Conservation (phyloP, 1,140 invertebrate species). For the Cephus cinctus region DNA sequence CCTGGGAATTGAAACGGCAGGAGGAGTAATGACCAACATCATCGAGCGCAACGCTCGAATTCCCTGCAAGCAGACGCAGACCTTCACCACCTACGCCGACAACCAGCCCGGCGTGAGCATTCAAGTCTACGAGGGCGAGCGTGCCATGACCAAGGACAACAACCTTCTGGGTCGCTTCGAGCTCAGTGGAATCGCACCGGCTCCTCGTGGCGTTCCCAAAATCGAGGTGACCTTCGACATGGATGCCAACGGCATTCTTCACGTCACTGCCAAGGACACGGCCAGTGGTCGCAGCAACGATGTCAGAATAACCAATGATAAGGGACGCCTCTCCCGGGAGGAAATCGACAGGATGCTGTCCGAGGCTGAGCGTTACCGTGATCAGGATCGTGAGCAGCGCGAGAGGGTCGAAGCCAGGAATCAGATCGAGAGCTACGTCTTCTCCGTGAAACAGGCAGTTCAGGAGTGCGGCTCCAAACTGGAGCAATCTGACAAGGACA, state of each 20-base stretch:
- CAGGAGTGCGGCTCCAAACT: slow-evolving; percentile 36
- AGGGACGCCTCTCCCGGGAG: slow-evolving; percentile 54
- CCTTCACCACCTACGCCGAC: slow-evolving; percentile 63
- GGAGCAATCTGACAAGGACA: slow-evolving; percentile 30
- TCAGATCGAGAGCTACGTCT: slow-evolving; percentile 68
- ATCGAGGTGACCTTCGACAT: slow-evolving; percentile 66
- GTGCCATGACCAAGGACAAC: too few species aligned
- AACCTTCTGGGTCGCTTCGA: slow-evolving; percentile 60
- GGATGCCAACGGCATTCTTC: slow-evolving; percentile 67
- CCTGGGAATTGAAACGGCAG: slow-evolving; percentile 63
- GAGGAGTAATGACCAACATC: slow-evolving; percentile 52
- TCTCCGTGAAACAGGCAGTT: slow-evolving; percentile 61
- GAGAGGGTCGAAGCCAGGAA: slow-evolving; percentile 65
- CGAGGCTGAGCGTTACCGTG: slow-evolving; percentile 64
- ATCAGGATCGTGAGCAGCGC: slow-evolving; percentile 56
- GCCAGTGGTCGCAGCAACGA: slow-evolving; percentile 52
- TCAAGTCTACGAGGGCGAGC: slow-evolving; percentile 63
- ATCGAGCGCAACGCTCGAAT: slow-evolving; percentile 62
- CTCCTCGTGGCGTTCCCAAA: slow-evolving; percentile 58
- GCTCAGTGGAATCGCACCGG: slow-evolving; percentile 48
- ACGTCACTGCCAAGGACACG: slow-evolving; percentile 54
- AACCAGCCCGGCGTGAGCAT: slow-evolving; percentile 68
- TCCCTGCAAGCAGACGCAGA: slow-evolving; percentile 61
- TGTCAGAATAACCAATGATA: slow-evolving; percentile 59
- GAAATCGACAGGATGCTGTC: slow-evolving; percentile 63